phyloP scores from a whole-genome alignment of 2,888 invertebrate species.

The Junonia oenone region DNA sequence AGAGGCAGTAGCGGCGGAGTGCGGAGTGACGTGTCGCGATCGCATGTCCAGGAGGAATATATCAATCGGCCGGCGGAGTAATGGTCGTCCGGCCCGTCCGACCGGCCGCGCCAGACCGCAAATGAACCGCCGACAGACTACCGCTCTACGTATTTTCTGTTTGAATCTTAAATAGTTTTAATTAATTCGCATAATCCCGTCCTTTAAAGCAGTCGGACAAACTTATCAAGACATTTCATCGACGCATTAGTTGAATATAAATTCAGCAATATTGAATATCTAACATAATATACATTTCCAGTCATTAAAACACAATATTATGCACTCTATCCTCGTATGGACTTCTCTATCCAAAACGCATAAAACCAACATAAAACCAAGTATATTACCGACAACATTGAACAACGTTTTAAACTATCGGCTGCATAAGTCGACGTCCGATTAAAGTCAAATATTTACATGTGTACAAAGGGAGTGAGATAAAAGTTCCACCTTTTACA shows the following conservation, averaged over 20 bases:
- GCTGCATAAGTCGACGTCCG: slow-evolving; percentile 53
- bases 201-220: slow-evolving; percentile 44
- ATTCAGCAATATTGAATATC: background rate
- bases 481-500: slow-evolving; percentile 73
- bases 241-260: slow-evolving; percentile 1
- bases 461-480: slow-evolving; percentile 59
- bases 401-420: slow-evolving; percentile 41
- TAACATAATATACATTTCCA: background rate
- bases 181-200: slow-evolving; percentile 69
- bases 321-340: background rate
- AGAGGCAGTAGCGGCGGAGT: slow-evolving; percentile 31
- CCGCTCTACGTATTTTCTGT: slow-evolving; percentile 58
- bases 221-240: slow-evolving; percentile 15
- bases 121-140: slow-evolving; percentile 52
- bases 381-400: slow-evolving; percentile 27
- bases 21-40: slow-evolving; percentile 70
- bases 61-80: slow-evolving; percentile 68
- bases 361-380: slow-evolving; percentile 30
- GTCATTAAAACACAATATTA: background rate
- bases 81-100: slow-evolving; percentile 50
- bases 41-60: slow-evolving; percentile 73
- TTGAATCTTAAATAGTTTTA: slow-evolving; percentile 78
- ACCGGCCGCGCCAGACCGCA: slow-evolving; percentile 38
- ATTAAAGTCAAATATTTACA: slow-evolving; percentile 70
- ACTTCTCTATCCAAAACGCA: slow-evolving; percentile 21